Evolutionary conservation across 2,888 invertebrate species (phyloP).

Genomic region (Smittia sp.): DNA sequence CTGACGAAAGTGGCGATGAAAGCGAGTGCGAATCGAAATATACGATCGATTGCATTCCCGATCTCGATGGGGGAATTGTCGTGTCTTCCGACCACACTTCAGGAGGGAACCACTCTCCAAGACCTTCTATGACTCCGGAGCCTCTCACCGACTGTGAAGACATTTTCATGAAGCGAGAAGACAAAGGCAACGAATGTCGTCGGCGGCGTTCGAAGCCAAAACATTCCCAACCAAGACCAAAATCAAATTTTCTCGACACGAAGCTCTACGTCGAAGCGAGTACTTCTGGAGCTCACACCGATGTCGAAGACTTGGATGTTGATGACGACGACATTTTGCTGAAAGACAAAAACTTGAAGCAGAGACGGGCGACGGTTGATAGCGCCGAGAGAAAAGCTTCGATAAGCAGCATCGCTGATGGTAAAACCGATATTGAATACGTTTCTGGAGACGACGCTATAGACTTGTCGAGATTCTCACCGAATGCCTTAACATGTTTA

Average conservation of each 20-base stretch:
- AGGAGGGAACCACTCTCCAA: conserved; percentile 44
- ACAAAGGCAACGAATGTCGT: conserved; percentile 47
- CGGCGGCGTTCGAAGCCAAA: conserved; percentile 50
- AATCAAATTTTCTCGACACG: conserved; percentile 32
- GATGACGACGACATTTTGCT: conserved; percentile 53
- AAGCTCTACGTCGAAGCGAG: conserved; percentile 36
- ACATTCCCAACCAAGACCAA: conserved; percentile 19
- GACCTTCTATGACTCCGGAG: conserved; percentile 45
- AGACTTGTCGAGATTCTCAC: background rate
- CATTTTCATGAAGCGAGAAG: conserved; percentile 44
- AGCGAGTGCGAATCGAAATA: conserved; percentile 44
- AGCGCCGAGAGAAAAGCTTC: background rate
- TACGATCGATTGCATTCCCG: conserved; percentile 44
- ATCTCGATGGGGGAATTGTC: conserved; percentile 47
- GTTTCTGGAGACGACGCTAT: conserved; percentile 51
- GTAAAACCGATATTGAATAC: conserved; percentile 54
- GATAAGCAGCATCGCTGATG: conserved; percentile 42
- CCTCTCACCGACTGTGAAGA: conserved; percentile 57
- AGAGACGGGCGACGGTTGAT: background rate
- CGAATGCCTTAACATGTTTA: background rate
- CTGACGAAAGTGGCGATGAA: conserved; percentile 52
- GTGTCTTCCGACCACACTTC: conserved; percentile 45
- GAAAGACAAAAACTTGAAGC: conserved; percentile 44
- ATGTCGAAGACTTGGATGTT: conserved; percentile 50
- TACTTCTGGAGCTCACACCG: conserved; percentile 44